Evolutionary conservation across 64 coral and sea anemone genomes (phyloP).

Genomic region (Astreopora myriophthalma): DNA sequence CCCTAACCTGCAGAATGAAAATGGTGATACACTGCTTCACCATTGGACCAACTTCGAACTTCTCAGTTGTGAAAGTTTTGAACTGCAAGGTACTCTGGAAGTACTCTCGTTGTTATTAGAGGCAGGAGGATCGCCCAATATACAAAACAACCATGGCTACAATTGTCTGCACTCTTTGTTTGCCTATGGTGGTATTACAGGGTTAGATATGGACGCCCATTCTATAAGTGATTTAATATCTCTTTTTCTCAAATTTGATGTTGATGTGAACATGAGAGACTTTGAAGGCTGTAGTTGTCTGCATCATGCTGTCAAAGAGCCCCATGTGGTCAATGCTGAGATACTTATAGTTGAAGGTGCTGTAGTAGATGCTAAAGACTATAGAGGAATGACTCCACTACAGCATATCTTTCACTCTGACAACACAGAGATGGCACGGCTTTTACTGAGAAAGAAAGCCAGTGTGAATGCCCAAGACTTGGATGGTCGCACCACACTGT

Average conservation of each 20-base stretch:
- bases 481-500: background rate
- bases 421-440: background rate
- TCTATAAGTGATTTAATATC: background rate
- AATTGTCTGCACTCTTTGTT: slow-evolving; percentile 16
- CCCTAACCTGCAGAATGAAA: slow-evolving; percentile 7
- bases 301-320: slow-evolving; percentile 43
- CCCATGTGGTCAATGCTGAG: background rate
- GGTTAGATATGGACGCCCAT: background rate
- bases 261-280: slow-evolving; percentile 38
- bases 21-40: slow-evolving; percentile 30
- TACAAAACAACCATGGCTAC: slow-evolving; percentile 42
- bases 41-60: background rate
- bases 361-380: background rate
- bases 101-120: slow-evolving; percentile 12
- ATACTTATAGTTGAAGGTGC: background rate
- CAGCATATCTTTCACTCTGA: slow-evolving; percentile 22
- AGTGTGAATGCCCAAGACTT: slow-evolving; percentile 1
- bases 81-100: background rate
- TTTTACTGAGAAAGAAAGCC: background rate
- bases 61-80: background rate
- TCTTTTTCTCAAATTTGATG: slow-evolving; percentile 4
- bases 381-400: slow-evolving; percentile 33
- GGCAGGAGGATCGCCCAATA: slow-evolving; percentile 30
- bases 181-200: slow-evolving; percentile 45
- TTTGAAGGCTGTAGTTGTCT: slow-evolving; percentile 44